phyloP scores from a whole-genome alignment of 2,797 vertebrate genomes.

The Poecilia velifera region DNA sequence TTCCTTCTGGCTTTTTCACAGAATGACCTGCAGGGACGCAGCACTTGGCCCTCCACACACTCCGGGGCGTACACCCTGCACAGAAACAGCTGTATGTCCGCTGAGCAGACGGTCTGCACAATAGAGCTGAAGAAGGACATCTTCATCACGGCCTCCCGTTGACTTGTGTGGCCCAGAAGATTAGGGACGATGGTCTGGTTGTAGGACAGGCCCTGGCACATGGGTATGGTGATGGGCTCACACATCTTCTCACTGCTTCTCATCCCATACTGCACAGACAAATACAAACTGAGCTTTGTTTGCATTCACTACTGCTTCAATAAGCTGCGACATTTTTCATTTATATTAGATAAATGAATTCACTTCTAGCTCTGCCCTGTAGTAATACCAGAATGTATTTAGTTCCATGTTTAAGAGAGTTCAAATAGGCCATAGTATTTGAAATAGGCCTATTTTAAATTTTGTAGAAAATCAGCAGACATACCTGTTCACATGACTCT shows the following conservation, averaged over 20 bases:
- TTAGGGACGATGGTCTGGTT: slow-evolving; percentile 69
- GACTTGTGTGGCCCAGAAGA: slow-evolving; percentile 67
- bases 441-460: background rate
- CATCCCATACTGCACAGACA: slow-evolving; percentile 58
- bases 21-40: slow-evolving; percentile 69
- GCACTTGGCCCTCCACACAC: slow-evolving; percentile 54
- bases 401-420: background rate
- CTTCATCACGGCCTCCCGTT: slow-evolving; percentile 59
- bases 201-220: slow-evolving; percentile 71
- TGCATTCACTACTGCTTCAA: background rate
- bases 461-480: background rate
- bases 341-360: background rate
- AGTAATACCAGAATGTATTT: background rate
- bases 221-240: slow-evolving; percentile 68
- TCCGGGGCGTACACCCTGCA: slow-evolving; percentile 69
- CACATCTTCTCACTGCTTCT: slow-evolving; percentile 58
- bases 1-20: slow-evolving; percentile 60
- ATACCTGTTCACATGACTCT: slow-evolving; percentile 34
- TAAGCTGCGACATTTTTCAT: background rate
- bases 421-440: background rate
- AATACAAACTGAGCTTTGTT: background rate
- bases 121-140: slow-evolving; percentile 73
- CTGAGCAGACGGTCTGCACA: slow-evolving; percentile 40
- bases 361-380: background rate
- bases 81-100: slow-evolving; percentile 65